A percentile compares a stretch with the other conserved stretches of the same genome.
Conservation (phyloP, 2,113 vertebrate genomes). For the Pituophis catenifer region DNA sequence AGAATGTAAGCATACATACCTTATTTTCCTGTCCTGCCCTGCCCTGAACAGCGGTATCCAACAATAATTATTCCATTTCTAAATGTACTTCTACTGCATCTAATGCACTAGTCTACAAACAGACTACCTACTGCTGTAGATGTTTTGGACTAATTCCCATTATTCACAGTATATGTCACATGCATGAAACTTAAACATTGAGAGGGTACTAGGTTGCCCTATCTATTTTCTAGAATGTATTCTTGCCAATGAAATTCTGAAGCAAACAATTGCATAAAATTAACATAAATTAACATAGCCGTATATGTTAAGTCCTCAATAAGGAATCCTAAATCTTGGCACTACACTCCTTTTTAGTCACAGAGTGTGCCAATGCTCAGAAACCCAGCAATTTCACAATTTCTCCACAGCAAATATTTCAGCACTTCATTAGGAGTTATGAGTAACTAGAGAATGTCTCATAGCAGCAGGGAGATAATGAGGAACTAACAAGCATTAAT, state of each 20-base stretch:
- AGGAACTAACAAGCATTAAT: conserved; percentile 38
- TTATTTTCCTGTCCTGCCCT: neutral
- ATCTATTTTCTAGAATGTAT: neutral
- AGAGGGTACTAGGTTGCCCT: neutral
- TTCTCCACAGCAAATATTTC: conserved; percentile 32
- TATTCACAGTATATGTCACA: neutral
- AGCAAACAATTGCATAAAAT: neutral
- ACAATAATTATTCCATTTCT: neutral
- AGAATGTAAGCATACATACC: neutral
- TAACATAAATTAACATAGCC: neutral
- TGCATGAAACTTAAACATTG: neutral
- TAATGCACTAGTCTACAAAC: neutral
- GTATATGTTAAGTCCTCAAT: neutral
- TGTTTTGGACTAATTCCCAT: neutral
- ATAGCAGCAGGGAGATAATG: conserved; percentile 36
- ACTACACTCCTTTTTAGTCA: neutral
- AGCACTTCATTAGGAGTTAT: conserved; percentile 32
- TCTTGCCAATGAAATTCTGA: neutral
- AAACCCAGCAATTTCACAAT: conserved; percentile 27
- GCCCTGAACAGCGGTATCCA: neutral
- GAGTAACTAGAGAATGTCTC: conserved; percentile 30
- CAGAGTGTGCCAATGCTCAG: neutral
- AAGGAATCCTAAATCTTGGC: neutral
- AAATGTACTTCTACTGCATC: neutral
- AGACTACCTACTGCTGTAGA: neutral